phyloP scores from a whole-genome alignment of 2,888 invertebrate species.

The Acanthosoma haemorrhoidale region DNA sequence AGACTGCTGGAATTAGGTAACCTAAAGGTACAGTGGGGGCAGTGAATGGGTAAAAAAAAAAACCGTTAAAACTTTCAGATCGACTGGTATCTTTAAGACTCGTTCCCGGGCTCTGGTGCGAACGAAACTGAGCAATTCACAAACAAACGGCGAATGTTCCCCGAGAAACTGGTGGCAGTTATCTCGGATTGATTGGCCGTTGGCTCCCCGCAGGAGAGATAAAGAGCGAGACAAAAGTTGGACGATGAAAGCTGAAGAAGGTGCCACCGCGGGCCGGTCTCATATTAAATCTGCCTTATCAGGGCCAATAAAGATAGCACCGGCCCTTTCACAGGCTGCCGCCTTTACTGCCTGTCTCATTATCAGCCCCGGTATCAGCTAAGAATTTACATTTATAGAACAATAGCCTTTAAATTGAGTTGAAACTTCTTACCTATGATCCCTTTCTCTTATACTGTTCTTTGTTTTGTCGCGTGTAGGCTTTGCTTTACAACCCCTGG shows the following conservation, averaged over 20 bases:
- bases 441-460: background rate
- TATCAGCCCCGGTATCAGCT: conserved; percentile 21
- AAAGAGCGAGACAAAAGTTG: conserved; percentile 15
- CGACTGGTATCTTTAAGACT: too few relatives aligned
- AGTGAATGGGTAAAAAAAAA: too few relatives aligned
- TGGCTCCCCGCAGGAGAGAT: background rate
- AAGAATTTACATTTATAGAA: conserved; percentile 26
- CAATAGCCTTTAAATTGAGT: conserved; percentile 19
- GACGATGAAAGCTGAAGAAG: background rate
- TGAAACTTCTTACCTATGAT: conserved; percentile 9
- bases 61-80: too few relatives aligned
- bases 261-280: background rate
- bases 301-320: conserved; percentile 22
- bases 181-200: background rate
- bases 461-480: background rate
- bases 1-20: too few relatives aligned
- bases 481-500: background rate
- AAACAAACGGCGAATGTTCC: too few relatives aligned
- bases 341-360: conserved; percentile 18
- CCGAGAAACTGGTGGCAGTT: background rate
- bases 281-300: conserved; percentile 27
- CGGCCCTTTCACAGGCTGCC: conserved; percentile 16
- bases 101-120: too few relatives aligned
- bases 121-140: too few relatives aligned
- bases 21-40: too few relatives aligned